Conservation (phyloP, 2,888 invertebrate genomes). For the Galerucella calmariensis region DNA sequence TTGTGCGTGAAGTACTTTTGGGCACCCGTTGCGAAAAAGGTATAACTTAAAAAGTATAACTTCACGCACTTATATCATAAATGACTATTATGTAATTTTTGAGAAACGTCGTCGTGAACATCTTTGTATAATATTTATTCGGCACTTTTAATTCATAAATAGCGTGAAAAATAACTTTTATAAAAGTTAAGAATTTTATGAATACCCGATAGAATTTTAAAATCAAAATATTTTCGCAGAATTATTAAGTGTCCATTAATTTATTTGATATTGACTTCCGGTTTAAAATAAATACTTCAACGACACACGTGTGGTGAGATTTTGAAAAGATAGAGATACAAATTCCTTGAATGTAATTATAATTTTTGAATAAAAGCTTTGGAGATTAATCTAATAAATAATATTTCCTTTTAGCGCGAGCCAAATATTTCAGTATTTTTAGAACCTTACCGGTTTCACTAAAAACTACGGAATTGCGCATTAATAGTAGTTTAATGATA, state of each 20-base stretch:
- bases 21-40: too few relatives aligned
- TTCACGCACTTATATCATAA: too few relatives aligned
- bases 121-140: too few relatives aligned
- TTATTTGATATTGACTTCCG: not conserved
- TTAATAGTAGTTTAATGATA: not conserved
- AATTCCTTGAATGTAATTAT: slow-evolving; percentile 6
- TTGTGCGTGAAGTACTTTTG: too few relatives aligned
- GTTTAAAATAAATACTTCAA: not conserved
- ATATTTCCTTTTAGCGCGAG: slow-evolving; percentile 19
- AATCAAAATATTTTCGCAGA: not conserved
- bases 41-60: too few relatives aligned
- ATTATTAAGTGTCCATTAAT: not conserved
- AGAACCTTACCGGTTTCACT: not conserved
- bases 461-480: not conserved
- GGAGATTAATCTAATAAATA: slow-evolving; percentile 16
- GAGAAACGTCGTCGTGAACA: too few relatives aligned
- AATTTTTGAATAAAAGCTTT: not conserved
- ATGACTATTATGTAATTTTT: too few relatives aligned
- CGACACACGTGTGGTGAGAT: slow-evolving; percentile 14
- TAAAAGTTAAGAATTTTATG: not conserved
- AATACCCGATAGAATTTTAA: not conserved
- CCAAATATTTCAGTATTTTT: slow-evolving; percentile 24
- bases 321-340: not conserved
- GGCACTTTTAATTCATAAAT: not conserved
- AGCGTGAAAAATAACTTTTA: not conserved